These are phyloP conservation scores for Leptinotarsa lineolata DNA, from an alignment of 1,140 invertebrate genomes.

Conservation along the genomic window DNA sequence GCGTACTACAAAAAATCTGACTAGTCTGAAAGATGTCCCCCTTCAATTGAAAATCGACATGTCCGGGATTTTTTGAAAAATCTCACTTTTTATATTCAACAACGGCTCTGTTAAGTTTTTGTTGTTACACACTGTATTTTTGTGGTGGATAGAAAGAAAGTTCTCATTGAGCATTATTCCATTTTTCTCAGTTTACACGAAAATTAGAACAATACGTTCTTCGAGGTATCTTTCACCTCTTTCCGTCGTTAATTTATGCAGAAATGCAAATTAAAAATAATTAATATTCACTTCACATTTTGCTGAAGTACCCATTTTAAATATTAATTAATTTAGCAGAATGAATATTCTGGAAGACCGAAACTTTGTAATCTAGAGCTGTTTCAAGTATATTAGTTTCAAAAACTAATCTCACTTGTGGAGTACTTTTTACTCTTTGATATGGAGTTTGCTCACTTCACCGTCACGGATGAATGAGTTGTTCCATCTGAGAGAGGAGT, in stretches of 20 bases:
- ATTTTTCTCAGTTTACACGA: too few species aligned
- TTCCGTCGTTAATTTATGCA: neutral
- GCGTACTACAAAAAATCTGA: too few species aligned
- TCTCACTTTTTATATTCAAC: too few species aligned
- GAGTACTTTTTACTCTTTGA: neutral
- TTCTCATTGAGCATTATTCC: too few species aligned
- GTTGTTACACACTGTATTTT: too few species aligned
- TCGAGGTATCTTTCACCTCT: neutral
- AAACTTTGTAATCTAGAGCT: neutral
- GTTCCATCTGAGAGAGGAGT: too few species aligned
- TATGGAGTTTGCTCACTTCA: neutral
- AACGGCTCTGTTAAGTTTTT: too few species aligned
- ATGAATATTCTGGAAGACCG: neutral
- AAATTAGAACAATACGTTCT: neutral
- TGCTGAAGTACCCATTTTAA: slow-evolving; percentile 6
- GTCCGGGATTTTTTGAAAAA: too few species aligned
- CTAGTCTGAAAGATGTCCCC: too few species aligned
- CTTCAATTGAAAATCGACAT: too few species aligned
- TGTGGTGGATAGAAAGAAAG: too few species aligned
- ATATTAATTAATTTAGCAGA: slow-evolving; percentile 4
- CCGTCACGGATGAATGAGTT: too few species aligned
- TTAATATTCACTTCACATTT: neutral
- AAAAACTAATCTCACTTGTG: slow-evolving; percentile 2
- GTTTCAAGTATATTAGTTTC: slow-evolving; percentile 1
- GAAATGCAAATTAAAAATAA: slow-evolving; percentile 6